These are phyloP conservation scores for Tinea semifulvella DNA, from an alignment of 2,888 invertebrate species.

Conservation along the genomic window DNA sequence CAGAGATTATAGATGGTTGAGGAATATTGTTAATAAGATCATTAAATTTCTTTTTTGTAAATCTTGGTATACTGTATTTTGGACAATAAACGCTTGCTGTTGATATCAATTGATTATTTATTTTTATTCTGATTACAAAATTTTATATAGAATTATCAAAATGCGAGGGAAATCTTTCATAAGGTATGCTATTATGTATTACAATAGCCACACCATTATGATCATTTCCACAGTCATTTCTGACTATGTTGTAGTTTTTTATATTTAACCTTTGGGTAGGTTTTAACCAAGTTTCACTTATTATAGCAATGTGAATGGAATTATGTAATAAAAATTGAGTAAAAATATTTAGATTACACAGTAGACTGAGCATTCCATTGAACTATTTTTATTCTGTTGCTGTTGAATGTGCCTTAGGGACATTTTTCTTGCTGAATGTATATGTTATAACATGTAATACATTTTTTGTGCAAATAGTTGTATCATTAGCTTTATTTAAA, in stretches of 20 bases:
- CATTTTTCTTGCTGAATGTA: neutral
- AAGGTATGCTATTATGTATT: too few relatives aligned
- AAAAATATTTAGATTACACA: neutral
- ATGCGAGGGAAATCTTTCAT: too few relatives aligned
- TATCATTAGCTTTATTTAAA: neutral
- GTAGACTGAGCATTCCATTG: constrained; percentile 10
- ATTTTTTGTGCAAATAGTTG: neutral
- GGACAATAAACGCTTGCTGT: too few relatives aligned
- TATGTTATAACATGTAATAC: neutral
- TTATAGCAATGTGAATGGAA: neutral
- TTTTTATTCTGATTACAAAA: too few relatives aligned
- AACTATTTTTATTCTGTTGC: neutral
- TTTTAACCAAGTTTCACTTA: constrained; percentile 9
- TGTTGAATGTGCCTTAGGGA: constrained; percentile 2
- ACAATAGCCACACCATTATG: too few relatives aligned
- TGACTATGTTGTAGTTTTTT: too few relatives aligned
- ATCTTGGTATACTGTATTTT: too few relatives aligned
- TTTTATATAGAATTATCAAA: too few relatives aligned
- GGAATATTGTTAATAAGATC: neutral
- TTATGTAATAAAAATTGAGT: neutral
- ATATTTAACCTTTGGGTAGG: too few relatives aligned
- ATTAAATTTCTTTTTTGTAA: too few relatives aligned
- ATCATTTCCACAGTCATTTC: too few relatives aligned
- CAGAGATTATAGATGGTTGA: neutral
- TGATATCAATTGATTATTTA: too few relatives aligned